These are phyloP conservation scores for Tetragnatha versicolor DNA, from an alignment of 1,140 invertebrate species.

Conservation along the genomic window DNA sequence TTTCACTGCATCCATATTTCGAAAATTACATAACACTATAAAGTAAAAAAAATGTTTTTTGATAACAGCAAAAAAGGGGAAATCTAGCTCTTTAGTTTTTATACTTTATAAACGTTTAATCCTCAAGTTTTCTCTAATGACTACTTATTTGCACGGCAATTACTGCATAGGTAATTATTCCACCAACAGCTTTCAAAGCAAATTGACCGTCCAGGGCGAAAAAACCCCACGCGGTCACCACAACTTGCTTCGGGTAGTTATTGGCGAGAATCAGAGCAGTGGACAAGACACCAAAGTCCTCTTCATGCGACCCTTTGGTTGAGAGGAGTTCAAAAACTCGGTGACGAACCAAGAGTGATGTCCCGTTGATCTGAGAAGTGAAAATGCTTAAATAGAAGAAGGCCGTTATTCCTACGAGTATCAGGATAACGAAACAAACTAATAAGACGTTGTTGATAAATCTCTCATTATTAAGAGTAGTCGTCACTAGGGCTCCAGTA, in stretches of 20 bases:
- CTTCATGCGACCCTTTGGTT: background rate
- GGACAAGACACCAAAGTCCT: background rate
- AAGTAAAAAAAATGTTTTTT: no score
- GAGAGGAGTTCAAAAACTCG: conserved; percentile 3
- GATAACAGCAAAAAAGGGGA: no score
- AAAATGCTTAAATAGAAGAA: conserved; percentile 8
- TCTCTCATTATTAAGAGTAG: background rate
- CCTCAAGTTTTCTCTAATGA: no score
- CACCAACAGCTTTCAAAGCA: conserved; percentile 17
- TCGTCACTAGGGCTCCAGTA: conserved; percentile 14
- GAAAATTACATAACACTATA: no score
- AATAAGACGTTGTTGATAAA: background rate
- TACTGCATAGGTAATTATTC: conserved; percentile 24
- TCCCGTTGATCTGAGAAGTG: conserved; percentile 2
- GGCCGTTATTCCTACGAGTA: background rate
- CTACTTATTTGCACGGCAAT: conserved; percentile 15
- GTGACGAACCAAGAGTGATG: conserved; percentile 5
- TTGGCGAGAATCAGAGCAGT: background rate
- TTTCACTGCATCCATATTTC: no score
- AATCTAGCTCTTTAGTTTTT: no score
- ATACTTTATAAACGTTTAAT: no score
- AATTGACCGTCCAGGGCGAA: conserved; percentile 21
- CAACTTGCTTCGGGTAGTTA: conserved; percentile 7
- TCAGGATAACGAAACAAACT: background rate
- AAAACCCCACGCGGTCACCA: conserved; percentile 31